A percentile compares a stretch with the other conserved stretches of the same genome.
phyloP scores from a whole-genome alignment of 2,797 vertebrate species.

The Chaetophractus vellerosus region DNA sequence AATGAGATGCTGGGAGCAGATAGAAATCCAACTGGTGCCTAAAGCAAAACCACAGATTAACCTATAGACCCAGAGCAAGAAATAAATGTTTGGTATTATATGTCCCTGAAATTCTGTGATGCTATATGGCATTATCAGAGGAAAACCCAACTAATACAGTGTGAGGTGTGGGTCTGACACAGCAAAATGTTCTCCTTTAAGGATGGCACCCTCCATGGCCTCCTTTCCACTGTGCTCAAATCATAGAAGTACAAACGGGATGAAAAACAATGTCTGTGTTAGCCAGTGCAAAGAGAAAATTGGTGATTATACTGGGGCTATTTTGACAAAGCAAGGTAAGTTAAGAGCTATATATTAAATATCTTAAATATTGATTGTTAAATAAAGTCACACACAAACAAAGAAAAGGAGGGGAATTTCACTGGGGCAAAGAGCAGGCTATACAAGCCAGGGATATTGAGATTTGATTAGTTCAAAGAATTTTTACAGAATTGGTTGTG shows the following conservation, averaged over 20 bases:
- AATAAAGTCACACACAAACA: slow-evolving; percentile 69
- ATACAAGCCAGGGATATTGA: slow-evolving; percentile 37
- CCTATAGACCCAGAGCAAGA: neutral
- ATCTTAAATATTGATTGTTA: slow-evolving; percentile 70
- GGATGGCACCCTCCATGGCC: neutral
- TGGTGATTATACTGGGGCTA: neutral
- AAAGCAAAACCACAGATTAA: neutral
- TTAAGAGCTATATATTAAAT: slow-evolving; percentile 43
- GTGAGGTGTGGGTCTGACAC: neutral
- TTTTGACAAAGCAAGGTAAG: slow-evolving; percentile 56
- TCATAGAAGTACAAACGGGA: neutral
- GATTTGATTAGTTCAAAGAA: slow-evolving; percentile 64
- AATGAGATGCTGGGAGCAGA: neutral
- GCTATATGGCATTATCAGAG: neutral
- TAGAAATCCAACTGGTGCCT: neutral
- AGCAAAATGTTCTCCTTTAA: neutral
- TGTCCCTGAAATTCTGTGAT: neutral
- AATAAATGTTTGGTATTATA: neutral
- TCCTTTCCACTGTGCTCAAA: neutral
- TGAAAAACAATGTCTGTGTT: neutral
- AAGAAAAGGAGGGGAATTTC: slow-evolving; percentile 48
- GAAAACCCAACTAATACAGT: neutral
- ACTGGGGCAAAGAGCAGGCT: slow-evolving; percentile 41
- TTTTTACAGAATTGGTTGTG: slow-evolving; percentile 35
- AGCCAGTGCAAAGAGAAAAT: neutral